Percentiles rank a stretch among this genome's conserved stretches.
Evolutionary conservation across 2,888 invertebrate species (phyloP).

Genomic region (Pseudeuparius sepicola): DNA sequence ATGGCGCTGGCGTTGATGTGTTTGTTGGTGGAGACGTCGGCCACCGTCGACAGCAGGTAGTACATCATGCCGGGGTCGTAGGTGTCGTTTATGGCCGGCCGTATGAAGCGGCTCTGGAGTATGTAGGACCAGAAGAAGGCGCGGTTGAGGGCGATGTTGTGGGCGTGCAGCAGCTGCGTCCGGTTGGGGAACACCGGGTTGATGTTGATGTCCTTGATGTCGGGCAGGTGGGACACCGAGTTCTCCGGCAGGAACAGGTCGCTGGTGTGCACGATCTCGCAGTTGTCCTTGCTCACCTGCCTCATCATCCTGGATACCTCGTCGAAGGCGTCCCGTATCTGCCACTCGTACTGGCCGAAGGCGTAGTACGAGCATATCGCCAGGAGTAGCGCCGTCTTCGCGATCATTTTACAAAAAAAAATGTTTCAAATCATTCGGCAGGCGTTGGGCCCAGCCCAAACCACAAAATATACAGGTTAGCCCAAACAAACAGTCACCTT

Average conservation of each 20-base stretch:
- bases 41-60: conserved; percentile 87
- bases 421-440: too few species aligned
- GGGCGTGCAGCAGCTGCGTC: conserved; percentile 83
- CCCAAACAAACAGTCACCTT: too few species aligned
- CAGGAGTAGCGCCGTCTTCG: too few species aligned
- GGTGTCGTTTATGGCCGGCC: conserved; percentile 83
- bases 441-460: too few species aligned
- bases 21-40: conserved; percentile 88
- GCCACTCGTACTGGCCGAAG: conserved; percentile 88
- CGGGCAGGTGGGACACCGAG: conserved; percentile 82
- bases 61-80: conserved; percentile 99
- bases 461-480: too few species aligned
- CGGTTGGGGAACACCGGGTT: conserved; percentile 92
- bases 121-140: conserved; percentile 96
- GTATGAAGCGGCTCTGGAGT: conserved; percentile 77
- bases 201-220: conserved; percentile 87
- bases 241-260: conserved; percentile 78
- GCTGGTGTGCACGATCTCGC: conserved; percentile 74
- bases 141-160: conserved; percentile 92
- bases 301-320: conserved; percentile 77
- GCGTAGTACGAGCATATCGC: conserved; percentile 27
- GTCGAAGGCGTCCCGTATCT: conserved; percentile 80
- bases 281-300: conserved; percentile 77
- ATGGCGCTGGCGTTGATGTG: conserved; percentile 87
- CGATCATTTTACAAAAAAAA: too few species aligned